phyloP scores from a whole-genome alignment of 2,797 vertebrate genomes.

The Tiaroga cobitis region DNA sequence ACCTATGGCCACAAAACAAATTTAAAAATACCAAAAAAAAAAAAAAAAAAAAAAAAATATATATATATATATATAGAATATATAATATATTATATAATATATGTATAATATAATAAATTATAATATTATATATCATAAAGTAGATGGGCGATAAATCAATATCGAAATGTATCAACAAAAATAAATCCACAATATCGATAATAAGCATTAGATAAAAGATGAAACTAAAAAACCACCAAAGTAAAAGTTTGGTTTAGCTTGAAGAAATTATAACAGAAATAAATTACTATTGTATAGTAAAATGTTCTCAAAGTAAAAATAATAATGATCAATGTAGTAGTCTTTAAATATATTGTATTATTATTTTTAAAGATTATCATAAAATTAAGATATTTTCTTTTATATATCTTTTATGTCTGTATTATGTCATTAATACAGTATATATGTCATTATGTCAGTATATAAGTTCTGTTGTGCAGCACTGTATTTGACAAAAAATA shows the following conservation, averaged over 20 bases:
- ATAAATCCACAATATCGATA: neutral
- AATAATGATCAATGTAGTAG: neutral
- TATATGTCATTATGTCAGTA: too few species aligned
- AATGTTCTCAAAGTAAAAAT: neutral
- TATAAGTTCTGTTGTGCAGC: neutral
- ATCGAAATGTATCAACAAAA: neutral
- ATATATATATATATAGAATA: too few species aligned
- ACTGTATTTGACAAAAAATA: neutral
- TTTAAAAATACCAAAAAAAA: neutral
- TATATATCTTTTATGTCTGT: neutral
- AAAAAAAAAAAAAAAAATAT: too few species aligned
- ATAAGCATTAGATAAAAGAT: neutral
- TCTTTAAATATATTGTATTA: too few species aligned
- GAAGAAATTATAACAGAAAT: constrained; percentile 8
- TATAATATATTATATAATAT: too few species aligned
- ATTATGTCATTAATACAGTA: too few species aligned
- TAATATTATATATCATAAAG: neutral
- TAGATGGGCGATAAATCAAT: too few species aligned
- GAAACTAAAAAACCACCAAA: neutral
- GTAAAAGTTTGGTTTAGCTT: neutral
- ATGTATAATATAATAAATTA: too few species aligned
- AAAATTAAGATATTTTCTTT: too few species aligned
- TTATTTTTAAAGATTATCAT: too few species aligned
- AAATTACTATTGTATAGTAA: neutral
- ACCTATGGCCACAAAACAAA: neutral